Percentiles rank a stretch among this genome's conserved stretches.
These are phyloP conservation scores for Zhuqinia jingwanae DNA, from an alignment of 2,888 invertebrate species.

Conservation along the genomic window DNA sequence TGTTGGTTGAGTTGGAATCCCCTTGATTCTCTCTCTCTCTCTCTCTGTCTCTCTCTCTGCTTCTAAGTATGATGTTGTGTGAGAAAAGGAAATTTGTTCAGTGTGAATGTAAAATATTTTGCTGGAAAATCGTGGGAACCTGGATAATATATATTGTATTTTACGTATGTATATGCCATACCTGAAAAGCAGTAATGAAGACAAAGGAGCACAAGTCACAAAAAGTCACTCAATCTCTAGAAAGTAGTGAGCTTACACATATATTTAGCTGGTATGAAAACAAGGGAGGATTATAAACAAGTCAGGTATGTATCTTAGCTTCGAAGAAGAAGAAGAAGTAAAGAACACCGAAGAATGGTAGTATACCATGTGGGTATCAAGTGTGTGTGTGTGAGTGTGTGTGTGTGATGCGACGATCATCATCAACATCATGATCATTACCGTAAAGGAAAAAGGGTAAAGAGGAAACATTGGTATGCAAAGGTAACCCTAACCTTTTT, in stretches of 20 bases:
- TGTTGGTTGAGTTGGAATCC: neutral
- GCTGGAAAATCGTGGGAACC: constrained; percentile 55
- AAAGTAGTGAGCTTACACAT: neutral
- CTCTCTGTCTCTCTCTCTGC: no score
- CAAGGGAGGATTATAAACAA: neutral
- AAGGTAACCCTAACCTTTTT: constrained; percentile 57
- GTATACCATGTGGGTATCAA: neutral
- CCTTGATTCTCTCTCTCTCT: neutral
- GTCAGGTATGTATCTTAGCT: no score
- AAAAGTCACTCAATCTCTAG: constrained; percentile 56
- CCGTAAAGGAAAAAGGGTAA: neutral
- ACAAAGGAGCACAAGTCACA: constrained; percentile 53
- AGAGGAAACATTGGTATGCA: constrained; percentile 46
- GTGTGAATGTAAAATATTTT: constrained; percentile 34
- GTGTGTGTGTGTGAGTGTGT: neutral
- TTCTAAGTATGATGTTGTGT: no score
- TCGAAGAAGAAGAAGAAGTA: no score
- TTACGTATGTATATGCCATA: no score
- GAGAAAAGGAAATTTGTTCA: constrained; percentile 36
- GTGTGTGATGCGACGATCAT: constrained; percentile 4
- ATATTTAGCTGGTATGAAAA: neutral
- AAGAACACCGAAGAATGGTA: no score
- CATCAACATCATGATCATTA: neutral
- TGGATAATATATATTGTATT: no score
- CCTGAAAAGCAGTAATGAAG: constrained; percentile 37